Evolutionary conservation across 2,797 vertebrate species (phyloP), one percentile per base, ranked within the genome.

Genomic region (Channa striata): DNA sequence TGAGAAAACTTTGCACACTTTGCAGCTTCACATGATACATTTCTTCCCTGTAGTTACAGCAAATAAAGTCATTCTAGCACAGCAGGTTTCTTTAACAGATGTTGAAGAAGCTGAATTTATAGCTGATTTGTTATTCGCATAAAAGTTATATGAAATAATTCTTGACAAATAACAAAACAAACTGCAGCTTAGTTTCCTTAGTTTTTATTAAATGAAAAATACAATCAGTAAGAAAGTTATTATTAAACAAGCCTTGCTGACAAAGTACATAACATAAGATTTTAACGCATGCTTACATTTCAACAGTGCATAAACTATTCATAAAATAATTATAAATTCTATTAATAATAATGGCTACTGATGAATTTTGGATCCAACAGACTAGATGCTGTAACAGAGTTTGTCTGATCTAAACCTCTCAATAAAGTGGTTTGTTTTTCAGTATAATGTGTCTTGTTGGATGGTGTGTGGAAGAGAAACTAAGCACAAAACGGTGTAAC

Each of bases 331-430:
- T 14, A 2, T 21, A 36, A 66, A 71, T 49, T 8, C 2, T 3
- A 60, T 50, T 70, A 6, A 36, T 40, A 67, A 60, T 3, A n/a
- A n/a, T 12, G 9, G 3, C 6, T 17, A 53, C 17, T 51, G 34
- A 37, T 5, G 0, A 4, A 6, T 46, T 42, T 13, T 39, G 1
- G 0, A 1, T 34, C 14, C 6, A 59, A 50, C 4, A 52, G 9
- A 53, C 0, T 25, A 12, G 13, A 49, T 33, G 33, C 36, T 87
- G 80, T 87, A 82, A 89, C 80, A 81, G 72, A 61, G 44, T 52
- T 52, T 1, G 44, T 51, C 12, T 37, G 10, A 65, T 33, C 44
- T 68, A 37, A 62, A 77, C 50, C 12, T 46, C 20, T 37, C 1
- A 1, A 9, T 65, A 36, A 5, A 60, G 56, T 6, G 49, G 9